These are phyloP conservation scores for Agrilus mali DNA, from an alignment of 2,888 invertebrate species.

Conservation along the genomic window DNA sequence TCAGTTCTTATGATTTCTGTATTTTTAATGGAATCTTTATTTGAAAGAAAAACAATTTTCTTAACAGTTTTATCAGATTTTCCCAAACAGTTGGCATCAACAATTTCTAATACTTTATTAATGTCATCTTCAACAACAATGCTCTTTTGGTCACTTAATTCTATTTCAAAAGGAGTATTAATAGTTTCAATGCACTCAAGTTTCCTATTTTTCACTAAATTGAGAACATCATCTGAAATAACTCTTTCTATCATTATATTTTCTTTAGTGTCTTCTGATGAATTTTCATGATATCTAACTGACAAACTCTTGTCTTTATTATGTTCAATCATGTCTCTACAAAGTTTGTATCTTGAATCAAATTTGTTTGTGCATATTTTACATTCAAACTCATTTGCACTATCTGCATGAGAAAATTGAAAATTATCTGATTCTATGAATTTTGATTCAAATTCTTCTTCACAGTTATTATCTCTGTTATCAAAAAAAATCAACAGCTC, in stretches of 20 bases:
- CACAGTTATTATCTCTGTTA: background rate
- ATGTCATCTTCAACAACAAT: too few species aligned
- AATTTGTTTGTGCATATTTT: constrained; percentile 6
- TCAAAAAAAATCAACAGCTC: constrained; percentile 7
- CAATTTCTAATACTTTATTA: background rate
- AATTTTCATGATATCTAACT: constrained; percentile 3
- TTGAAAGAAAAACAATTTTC: too few species aligned
- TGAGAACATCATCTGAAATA: too few species aligned
- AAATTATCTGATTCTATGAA: background rate
- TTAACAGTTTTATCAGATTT: too few species aligned
- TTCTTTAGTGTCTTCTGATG: background rate
- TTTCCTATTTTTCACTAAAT: too few species aligned
- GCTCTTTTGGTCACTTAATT: too few species aligned
- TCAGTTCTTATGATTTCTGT: too few species aligned
- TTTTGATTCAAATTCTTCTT: background rate
- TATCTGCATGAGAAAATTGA: background rate
- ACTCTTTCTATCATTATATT: background rate
- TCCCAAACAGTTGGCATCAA: too few species aligned
- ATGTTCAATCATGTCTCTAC: constrained; percentile 10
- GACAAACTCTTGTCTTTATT: constrained; percentile 7
- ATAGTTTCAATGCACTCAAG: too few species aligned
- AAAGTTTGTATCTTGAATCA: constrained; percentile 10
- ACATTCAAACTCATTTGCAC: constrained; percentile 5
- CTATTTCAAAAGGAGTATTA: too few species aligned
- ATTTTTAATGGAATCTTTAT: too few species aligned